Percentiles rank a stretch among this genome's conserved stretches.
phyloP scores from a whole-genome alignment of 2,797 vertebrate species.

The Sebastes variabilis region DNA sequence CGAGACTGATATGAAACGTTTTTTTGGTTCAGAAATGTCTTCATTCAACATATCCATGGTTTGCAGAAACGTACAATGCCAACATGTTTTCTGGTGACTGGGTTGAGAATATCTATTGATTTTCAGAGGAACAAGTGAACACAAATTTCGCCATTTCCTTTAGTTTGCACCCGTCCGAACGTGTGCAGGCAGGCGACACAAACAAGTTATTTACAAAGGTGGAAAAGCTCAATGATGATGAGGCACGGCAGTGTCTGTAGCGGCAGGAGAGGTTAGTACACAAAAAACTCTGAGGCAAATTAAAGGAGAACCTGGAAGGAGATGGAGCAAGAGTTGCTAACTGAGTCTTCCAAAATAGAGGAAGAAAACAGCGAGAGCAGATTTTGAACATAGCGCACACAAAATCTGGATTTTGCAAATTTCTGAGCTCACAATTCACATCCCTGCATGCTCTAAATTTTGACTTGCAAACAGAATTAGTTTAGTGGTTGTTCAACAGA shows the following conservation, averaged over 20 bases:
- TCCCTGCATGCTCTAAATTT: background rate
- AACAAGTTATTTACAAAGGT: background rate
- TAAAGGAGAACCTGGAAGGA: background rate
- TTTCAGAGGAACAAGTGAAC: background rate
- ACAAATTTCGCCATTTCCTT: background rate
- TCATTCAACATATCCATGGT: background rate
- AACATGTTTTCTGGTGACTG: background rate
- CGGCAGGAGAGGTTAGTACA: background rate
- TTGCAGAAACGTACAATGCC: background rate
- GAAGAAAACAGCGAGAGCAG: background rate
- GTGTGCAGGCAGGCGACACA: background rate
- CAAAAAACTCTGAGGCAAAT: background rate
- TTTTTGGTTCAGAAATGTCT: background rate
- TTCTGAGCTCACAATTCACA: background rate
- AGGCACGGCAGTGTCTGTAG: background rate
- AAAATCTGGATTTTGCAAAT: background rate
- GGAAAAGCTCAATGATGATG: background rate
- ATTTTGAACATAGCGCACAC: background rate
- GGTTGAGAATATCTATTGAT: background rate
- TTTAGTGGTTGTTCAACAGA: background rate
- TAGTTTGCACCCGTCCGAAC: background rate
- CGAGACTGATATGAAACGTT: background rate
- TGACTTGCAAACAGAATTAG: slow-evolving; percentile 10
- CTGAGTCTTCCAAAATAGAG: background rate
- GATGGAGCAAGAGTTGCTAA: background rate